Evolutionary conservation across 2,113 vertebrate genomes (phyloP).

Genomic region (Ictalurus punctatus): DNA sequence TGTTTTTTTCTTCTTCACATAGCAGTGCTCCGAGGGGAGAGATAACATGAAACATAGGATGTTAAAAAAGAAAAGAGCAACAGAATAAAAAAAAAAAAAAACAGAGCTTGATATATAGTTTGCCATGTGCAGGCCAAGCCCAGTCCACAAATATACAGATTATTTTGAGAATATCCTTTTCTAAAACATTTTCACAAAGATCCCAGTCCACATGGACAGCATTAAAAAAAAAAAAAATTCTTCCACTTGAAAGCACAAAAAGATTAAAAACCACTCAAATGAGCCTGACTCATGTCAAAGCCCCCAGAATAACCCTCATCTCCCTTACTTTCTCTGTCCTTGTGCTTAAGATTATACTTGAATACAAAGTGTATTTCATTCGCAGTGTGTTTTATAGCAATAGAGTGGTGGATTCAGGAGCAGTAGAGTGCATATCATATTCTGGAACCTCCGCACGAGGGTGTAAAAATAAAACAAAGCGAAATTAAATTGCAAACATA

Average conservation of each 20-base stretch:
- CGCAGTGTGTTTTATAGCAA: neutral
- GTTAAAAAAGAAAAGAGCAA: neutral
- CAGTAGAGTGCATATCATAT: neutral
- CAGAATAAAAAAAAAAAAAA: neutral
- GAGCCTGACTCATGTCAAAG: neutral
- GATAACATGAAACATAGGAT: constrained; percentile 12
- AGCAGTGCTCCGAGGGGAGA: constrained; percentile 9
- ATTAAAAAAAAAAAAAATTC: neutral
- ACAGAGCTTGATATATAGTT: neutral
- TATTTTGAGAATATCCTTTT: neutral
- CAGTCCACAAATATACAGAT: neutral
- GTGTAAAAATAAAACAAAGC: neutral
- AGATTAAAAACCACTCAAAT: neutral
- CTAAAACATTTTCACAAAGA: neutral
- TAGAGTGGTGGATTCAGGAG: neutral
- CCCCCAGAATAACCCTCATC: neutral
- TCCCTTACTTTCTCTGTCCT: neutral
- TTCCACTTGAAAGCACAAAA: neutral
- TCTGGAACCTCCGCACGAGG: neutral
- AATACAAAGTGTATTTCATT: neutral
- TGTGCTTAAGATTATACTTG: neutral
- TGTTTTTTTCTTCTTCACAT: constrained; percentile 15
- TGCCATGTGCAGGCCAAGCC: neutral
- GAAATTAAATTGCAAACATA: neutral
- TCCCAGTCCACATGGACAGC: neutral